phyloP scores from a whole-genome alignment of 2,113 vertebrate genomes.

The Megaceryle torquata region DNA sequence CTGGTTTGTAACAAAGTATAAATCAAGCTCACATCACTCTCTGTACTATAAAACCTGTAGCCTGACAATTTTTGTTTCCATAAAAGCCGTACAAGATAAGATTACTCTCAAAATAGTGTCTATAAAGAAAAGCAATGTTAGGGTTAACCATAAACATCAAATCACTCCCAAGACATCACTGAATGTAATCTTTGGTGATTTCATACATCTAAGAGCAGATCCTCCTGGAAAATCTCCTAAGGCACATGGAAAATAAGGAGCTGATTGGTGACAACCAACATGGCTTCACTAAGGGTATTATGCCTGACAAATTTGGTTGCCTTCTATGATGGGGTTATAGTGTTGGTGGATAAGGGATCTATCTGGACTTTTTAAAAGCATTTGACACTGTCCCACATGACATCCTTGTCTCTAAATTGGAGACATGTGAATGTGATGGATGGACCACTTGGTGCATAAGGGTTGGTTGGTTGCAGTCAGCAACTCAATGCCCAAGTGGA shows the following conservation, averaged over 20 bases:
- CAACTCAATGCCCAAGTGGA: background rate
- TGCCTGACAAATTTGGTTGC: background rate
- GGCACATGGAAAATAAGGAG: background rate
- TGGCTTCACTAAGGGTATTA: background rate
- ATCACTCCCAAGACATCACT: slow-evolving; percentile 34
- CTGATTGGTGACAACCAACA: background rate
- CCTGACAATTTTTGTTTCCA: slow-evolving; percentile 40
- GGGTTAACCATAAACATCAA: slow-evolving; percentile 52
- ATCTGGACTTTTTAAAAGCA: background rate
- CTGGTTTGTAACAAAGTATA: background rate
- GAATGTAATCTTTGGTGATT: slow-evolving; percentile 27
- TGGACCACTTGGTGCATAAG: background rate
- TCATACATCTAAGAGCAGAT: background rate
- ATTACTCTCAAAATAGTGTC: slow-evolving; percentile 52
- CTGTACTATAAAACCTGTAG: background rate
- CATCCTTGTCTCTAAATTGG: background rate
- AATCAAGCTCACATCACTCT: slow-evolving; percentile 27
- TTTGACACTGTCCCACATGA: background rate
- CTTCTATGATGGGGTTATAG: background rate
- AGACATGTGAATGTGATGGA: background rate
- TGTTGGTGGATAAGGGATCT: background rate
- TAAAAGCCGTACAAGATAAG: slow-evolving; percentile 58
- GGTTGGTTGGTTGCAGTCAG: background rate
- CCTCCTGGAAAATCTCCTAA: background rate
- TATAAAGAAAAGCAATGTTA: slow-evolving; percentile 45